A percentile compares a stretch with the other conserved stretches of the same genome.
Evolutionary conservation across 1,140 invertebrate species (phyloP).

Genomic region (Aradophagus sp.): DNA sequence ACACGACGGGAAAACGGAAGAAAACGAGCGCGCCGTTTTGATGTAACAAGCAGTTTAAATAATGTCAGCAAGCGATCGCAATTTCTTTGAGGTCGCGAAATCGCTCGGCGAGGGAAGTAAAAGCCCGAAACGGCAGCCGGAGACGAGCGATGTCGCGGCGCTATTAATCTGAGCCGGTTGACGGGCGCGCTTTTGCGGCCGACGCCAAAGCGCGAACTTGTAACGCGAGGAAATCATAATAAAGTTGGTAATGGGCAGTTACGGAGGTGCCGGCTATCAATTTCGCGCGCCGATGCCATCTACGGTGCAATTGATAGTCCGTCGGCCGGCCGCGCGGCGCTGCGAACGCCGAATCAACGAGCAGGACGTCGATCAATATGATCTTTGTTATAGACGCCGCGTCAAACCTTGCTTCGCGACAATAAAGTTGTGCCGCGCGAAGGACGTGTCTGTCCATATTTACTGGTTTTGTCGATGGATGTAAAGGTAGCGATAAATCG

Average conservation of each 20-base stretch:
- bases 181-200: conserved; percentile 48
- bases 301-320: conserved; percentile 63
- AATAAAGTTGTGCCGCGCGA: too few relatives aligned
- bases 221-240: conserved; percentile 65
- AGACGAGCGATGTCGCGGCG: conserved; percentile 42
- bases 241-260: conserved; percentile 69
- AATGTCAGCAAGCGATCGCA: too few relatives aligned
- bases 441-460: too few relatives aligned
- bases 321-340: conserved; percentile 47
- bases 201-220: conserved; percentile 47
- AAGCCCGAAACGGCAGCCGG: conserved; percentile 28
- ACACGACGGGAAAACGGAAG: too few relatives aligned
- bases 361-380: conserved; percentile 6
- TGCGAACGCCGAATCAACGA: conserved; percentile 7
- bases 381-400: too few relatives aligned
- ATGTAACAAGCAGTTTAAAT: too few relatives aligned
- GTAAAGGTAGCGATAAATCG: too few relatives aligned
- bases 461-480: too few relatives aligned
- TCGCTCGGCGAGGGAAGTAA: background rate
- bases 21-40: too few relatives aligned
- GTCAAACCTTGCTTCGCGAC: too few relatives aligned
- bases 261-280: conserved; percentile 67
- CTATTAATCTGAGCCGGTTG: conserved; percentile 50
- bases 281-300: conserved; percentile 62
- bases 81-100: too few relatives aligned